Evolutionary conservation across 2,113 vertebrate genomes (phyloP), one percentile per base, ranked within the genome.

Genomic region (Salvelinus namaycush): DNA sequence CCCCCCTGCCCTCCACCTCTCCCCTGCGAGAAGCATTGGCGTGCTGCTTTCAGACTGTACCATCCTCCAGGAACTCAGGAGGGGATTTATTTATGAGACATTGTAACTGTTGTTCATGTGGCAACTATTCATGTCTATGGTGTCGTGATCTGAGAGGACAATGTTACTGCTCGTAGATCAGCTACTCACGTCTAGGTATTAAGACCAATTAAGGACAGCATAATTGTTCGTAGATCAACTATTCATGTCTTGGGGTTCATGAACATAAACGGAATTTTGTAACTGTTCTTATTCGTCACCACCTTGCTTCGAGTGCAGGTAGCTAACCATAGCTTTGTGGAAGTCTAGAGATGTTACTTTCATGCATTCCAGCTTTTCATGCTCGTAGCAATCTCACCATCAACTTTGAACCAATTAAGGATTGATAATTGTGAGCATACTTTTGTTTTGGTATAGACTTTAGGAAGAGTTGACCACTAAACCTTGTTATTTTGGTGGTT

Each of bases 31-130:
- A 39, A 11, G 34, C 73, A 84, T 73, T 68, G 74, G 72, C 73
- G 72, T 85, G 84, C 88, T 68, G 87, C 88, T 90, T 83, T 86
- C 84, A 70, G 76, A 81, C 83, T 48, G 75, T 84, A 78, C 76
- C 57, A 51, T 4, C 34, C 72, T 68, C 79, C 72, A 26, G 20
- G 66, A 59, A 67, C 34, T 76, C 26, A 80, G 73, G 62, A n/a
- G 0, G 22, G 71, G 76, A 71, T 64, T 70, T 74, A 77, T 78
- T 79, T 81, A 72, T 22, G 24, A 75, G 64, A 27, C 68, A 75
- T 80, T 79, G 78, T 81, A 85, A 75, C 51, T 54, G 57, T 34
- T 68, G 70, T 78, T 70, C 59, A 82, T 54, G 67, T 57, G 78
- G 67, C 69, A 70, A 39, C 74, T 72, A 31, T 71, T 80, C 64